Evolutionary conservation across 1,140 invertebrate genomes (phyloP).

Genomic region (Nylanderia fulva): DNA sequence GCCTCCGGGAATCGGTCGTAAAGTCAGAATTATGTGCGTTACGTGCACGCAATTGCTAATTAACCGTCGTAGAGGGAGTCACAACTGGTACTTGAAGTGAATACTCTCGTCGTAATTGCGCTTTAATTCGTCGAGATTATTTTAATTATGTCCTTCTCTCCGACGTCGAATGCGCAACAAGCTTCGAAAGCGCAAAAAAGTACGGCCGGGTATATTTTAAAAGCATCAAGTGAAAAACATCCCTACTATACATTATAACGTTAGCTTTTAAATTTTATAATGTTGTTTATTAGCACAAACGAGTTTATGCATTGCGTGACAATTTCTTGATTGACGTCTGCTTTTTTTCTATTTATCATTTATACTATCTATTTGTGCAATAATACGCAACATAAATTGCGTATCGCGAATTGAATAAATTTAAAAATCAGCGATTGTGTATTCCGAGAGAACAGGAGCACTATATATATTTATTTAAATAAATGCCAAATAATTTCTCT

Average conservation of each 20-base stretch:
- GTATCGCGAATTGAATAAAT: slow-evolving; percentile 40
- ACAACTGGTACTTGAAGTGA: slow-evolving; percentile 30
- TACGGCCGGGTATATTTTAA: not conserved
- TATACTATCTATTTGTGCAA: not conserved
- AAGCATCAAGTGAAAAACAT: slow-evolving; percentile 3
- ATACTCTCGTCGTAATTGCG: slow-evolving; percentile 30
- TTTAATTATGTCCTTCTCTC: slow-evolving; percentile 40
- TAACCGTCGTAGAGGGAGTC: slow-evolving; percentile 49
- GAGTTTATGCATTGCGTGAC: not conserved
- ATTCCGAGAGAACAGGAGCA: not conserved
- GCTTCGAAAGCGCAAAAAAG: not conserved
- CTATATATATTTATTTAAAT: slow-evolving; percentile 38
- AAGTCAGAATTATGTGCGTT: slow-evolving; percentile 42
- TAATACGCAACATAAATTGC: slow-evolving; percentile 11
- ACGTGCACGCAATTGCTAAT: slow-evolving; percentile 51
- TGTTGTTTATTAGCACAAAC: not conserved
- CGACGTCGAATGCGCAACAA: not conserved
- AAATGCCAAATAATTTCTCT: slow-evolving; percentile 50
- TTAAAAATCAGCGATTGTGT: slow-evolving; percentile 10
- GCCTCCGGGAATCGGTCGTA: slow-evolving; percentile 40
- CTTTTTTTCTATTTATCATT: not conserved
- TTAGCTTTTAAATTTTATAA: not conserved
- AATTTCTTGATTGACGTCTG: slow-evolving; percentile 2
- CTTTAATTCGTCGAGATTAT: slow-evolving; percentile 50
- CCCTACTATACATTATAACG: not conserved